These are phyloP conservation scores for Barnardius zonarius DNA, from an alignment of 2,113 vertebrate genomes.

Conservation along the genomic window DNA sequence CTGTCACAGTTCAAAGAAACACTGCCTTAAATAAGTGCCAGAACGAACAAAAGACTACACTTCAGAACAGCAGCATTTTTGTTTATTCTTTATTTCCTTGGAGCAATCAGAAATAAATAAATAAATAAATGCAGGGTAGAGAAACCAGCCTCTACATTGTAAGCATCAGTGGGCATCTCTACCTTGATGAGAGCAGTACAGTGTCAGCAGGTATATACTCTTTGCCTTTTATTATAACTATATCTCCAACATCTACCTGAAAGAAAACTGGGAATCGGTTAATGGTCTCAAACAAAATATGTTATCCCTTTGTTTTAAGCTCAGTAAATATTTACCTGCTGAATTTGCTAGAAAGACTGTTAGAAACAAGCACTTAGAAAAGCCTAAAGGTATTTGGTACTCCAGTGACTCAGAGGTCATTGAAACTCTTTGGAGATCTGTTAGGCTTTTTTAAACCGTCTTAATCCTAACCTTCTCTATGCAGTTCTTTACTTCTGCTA, in stretches of 20 bases:
- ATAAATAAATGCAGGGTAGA: constrained; percentile 79
- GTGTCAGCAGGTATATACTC: constrained; percentile 96
- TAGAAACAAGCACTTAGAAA: background rate
- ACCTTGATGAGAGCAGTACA: constrained; percentile 97
- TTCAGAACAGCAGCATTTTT: constrained; percentile 59
- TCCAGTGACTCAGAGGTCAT: background rate
- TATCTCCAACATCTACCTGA: constrained; percentile 97
- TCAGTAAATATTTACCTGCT: constrained; percentile 37
- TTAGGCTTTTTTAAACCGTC: background rate
- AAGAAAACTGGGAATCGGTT: constrained; percentile 91
- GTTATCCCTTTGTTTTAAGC: constrained; percentile 57
- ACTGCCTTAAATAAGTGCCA: background rate
- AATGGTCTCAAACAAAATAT: constrained; percentile 74
- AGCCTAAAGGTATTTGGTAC: background rate
- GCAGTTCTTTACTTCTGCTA: background rate
- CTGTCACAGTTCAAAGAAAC: background rate
- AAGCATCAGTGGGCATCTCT: constrained; percentile 81
- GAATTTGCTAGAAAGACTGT: background rate
- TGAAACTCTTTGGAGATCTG: background rate
- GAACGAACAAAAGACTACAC: background rate
- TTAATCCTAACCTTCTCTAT: background rate
- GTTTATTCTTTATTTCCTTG: constrained; percentile 88
- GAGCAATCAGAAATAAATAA: constrained; percentile 67
- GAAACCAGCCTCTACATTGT: constrained; percentile 80
- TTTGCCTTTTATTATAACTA: constrained; percentile 97